phyloP scores from a whole-genome alignment of 2,113 vertebrate genomes.

The Hassar affinis region DNA sequence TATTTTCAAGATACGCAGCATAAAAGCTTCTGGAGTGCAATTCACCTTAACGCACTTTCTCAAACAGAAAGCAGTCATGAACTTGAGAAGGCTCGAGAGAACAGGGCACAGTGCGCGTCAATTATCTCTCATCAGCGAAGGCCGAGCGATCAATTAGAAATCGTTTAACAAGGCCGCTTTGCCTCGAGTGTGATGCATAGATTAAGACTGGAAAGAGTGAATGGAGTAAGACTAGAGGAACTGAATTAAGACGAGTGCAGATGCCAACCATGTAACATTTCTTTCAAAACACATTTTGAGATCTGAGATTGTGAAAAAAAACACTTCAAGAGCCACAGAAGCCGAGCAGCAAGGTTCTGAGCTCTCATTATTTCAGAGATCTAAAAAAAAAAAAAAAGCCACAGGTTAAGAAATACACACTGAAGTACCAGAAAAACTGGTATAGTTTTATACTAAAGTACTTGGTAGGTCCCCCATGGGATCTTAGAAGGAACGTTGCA shows the following conservation, averaged over 20 bases:
- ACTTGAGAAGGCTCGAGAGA: constrained; percentile 36
- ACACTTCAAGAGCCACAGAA: not conserved
- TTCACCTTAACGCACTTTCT: not conserved
- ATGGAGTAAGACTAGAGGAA: constrained; percentile 10
- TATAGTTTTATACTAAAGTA: no score
- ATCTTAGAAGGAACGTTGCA: no score
- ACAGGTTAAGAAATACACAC: not conserved
- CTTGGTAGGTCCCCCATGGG: no score
- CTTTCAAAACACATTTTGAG: not conserved
- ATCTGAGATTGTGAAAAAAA: not conserved
- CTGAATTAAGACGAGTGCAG: not conserved
- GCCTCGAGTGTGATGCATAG: constrained; percentile 1
- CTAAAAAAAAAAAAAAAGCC: not conserved
- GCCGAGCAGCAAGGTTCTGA: not conserved
- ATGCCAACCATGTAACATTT: not conserved
- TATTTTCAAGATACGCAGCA: not conserved
- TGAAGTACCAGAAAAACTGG: no score
- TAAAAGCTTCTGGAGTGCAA: constrained; percentile 19
- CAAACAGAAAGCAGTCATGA: constrained; percentile 23
- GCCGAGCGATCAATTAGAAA: constrained; percentile 53
- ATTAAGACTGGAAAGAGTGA: constrained; percentile 15
- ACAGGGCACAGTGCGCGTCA: constrained; percentile 42
- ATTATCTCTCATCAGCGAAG: constrained; percentile 56
- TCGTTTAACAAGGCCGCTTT: constrained; percentile 38
- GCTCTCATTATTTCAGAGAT: not conserved